These are phyloP conservation scores for Sinonovacula constricta DNA, from an alignment of 1,140 invertebrate genomes.

Conservation along the genomic window DNA sequence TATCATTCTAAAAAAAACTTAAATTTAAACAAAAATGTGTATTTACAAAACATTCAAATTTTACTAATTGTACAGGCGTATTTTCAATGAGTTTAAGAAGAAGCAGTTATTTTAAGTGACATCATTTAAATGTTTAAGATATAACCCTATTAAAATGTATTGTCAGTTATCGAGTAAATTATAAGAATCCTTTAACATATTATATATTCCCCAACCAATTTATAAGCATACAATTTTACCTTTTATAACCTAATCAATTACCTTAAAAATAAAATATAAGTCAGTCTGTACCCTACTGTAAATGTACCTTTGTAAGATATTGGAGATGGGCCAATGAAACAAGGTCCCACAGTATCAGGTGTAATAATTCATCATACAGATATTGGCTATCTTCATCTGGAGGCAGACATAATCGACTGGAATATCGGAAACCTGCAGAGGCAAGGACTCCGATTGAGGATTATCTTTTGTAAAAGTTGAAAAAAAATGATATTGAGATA, in stretches of 20 bases:
- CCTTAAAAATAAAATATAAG: no score
- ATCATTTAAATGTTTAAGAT: not conserved
- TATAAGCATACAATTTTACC: no score
- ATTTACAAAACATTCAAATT: not conserved
- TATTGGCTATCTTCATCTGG: constrained; percentile 1
- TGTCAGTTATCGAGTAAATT: not conserved
- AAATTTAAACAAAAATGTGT: not conserved
- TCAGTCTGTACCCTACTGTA: not conserved
- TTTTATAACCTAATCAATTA: no score
- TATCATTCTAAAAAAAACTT: not conserved
- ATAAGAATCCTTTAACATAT: not conserved
- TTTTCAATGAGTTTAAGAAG: not conserved
- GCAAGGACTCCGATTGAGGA: not conserved
- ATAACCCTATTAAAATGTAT: not conserved
- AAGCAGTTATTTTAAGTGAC: not conserved
- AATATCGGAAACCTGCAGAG: not conserved
- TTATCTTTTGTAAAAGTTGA: not conserved
- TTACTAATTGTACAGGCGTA: not conserved
- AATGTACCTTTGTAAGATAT: constrained; percentile 16
- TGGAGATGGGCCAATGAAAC: constrained; percentile 6
- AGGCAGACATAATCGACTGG: not conserved
- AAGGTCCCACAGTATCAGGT: constrained; percentile 33
- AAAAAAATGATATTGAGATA: not conserved
- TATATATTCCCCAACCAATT: not conserved
- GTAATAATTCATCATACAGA: constrained; percentile 32